These are phyloP conservation scores for Unio delphinus DNA, from an alignment of 2,888 invertebrate species.

Conservation along the genomic window DNA sequence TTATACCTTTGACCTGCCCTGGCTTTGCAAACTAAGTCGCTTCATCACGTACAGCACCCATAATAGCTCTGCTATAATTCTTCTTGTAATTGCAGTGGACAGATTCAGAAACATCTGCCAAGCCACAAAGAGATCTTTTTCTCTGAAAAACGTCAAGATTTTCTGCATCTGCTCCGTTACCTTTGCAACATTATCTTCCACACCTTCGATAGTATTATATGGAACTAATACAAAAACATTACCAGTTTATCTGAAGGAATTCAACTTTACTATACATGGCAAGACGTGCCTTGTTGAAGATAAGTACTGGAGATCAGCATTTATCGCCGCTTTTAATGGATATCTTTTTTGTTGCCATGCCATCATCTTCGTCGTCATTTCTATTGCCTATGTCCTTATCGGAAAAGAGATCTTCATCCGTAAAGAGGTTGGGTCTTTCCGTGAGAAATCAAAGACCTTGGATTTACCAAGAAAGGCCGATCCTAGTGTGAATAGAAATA, in stretches of 20 bases:
- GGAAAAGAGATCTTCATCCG: slow-evolving; percentile 25
- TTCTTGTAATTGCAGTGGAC: slow-evolving; percentile 46
- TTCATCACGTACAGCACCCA: slow-evolving; percentile 47
- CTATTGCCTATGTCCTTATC: slow-evolving; percentile 36
- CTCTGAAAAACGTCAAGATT: slow-evolving; percentile 30
- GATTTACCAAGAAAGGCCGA: too few relatives aligned
- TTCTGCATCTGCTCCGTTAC: slow-evolving; percentile 19
- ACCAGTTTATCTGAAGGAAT: slow-evolving; percentile 2
- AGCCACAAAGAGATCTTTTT: slow-evolving; percentile 39
- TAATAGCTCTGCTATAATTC: slow-evolving; percentile 39
- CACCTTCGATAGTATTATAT: too few relatives aligned
- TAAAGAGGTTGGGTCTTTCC: neutral
- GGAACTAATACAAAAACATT: too few relatives aligned
- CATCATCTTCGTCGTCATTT: slow-evolving; percentile 29
- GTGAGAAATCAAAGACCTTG: too few relatives aligned
- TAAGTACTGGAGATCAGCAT: slow-evolving; percentile 15
- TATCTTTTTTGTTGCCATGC: slow-evolving; percentile 27
- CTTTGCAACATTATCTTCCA: too few relatives aligned
- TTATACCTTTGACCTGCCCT: slow-evolving; percentile 37
- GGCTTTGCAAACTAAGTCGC: slow-evolving; percentile 41
- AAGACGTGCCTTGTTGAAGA: slow-evolving; percentile 44
- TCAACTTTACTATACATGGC: slow-evolving; percentile 6
- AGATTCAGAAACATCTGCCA: slow-evolving; percentile 47
- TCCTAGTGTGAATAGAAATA: too few relatives aligned
- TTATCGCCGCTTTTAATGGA: slow-evolving; percentile 37